phyloP scores from a whole-genome alignment of 2,113 vertebrate species.

The Hystrix cristata region DNA sequence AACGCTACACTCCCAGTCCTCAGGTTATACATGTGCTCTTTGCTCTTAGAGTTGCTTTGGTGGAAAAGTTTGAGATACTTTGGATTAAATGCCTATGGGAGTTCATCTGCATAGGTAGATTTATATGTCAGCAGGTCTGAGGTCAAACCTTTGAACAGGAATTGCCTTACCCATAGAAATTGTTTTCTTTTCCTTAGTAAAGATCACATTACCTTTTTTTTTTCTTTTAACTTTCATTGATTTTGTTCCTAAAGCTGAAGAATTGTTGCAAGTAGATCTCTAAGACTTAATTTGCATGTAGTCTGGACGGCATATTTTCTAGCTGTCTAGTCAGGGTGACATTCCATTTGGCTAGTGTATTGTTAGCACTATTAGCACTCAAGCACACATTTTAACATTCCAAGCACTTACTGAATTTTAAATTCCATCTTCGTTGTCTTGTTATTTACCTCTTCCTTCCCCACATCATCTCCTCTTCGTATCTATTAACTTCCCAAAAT shows the following conservation, averaged over 20 bases:
- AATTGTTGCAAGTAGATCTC: background rate
- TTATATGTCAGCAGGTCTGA: background rate
- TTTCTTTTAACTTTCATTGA: background rate
- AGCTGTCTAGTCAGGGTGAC: background rate
- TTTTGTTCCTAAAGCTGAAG: slow-evolving; percentile 35
- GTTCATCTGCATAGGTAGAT: background rate
- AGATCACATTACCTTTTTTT: background rate
- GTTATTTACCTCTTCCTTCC: background rate
- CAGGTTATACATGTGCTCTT: background rate
- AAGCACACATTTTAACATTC: slow-evolving; percentile 4
- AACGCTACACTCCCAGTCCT: background rate
- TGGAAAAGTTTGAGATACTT: background rate
- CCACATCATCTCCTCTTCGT: background rate
- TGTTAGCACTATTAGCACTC: background rate
- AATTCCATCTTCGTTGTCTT: slow-evolving; percentile 26
- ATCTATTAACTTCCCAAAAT: slow-evolving; percentile 2
- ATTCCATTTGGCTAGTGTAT: slow-evolving; percentile 27
- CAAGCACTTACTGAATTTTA: background rate
- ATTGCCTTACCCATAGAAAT: slow-evolving; percentile 17
- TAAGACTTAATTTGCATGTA: slow-evolving; percentile 28
- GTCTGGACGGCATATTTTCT: background rate
- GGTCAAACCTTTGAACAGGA: slow-evolving; percentile 22
- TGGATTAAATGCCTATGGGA: background rate
- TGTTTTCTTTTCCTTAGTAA: background rate
- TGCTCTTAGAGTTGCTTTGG: background rate